Base-by-base conservation (phyloP, 1,140 invertebrate species). In the Argopecten irradians region DNA sequence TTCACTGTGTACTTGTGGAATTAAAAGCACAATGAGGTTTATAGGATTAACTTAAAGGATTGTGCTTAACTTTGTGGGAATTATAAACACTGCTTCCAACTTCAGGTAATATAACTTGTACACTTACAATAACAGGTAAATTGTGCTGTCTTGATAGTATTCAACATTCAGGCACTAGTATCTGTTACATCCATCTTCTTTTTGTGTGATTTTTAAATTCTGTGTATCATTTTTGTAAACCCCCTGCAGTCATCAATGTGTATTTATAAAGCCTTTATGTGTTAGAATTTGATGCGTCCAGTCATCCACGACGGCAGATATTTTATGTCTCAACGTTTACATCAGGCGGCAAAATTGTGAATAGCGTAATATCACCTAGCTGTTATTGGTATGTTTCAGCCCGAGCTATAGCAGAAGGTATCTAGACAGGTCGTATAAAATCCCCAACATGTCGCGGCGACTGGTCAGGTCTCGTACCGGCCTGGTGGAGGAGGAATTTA, bases 361-460 rank as follows among this genome's bases (percentile, higher is more conserved):
- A 71, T 71, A 71, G 28, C 22, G 13, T 39, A n/a, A n/a, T 39
- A 39, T 8, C 13, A 71, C 5, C 55, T n/a, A 71, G 55, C 8
- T 71, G 7, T n/a, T 46, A 46, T 46, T 46, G 43, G 55, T 71
- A 71, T 46, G 19, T 43, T 89, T 43, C 86, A 92, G 91, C 71
- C 90, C 88, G 22, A 91, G 89, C 39, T 92, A 92, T 88, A 89
- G 91, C 71, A 89, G 90, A 34, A 88, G 90, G 55, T 85, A 88
- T 32, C 87, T 85, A 55, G 82, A 84, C 22, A 36, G 91, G 41
- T 39, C 55, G 3, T 91, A 92, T 86, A 89, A 91, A 28, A 93
- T 89, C 36, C 92, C 92, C 46, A 93, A 93, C 85, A 91, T 93
- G 91, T 92, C 92, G 36, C 88, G 92, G 7, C 46, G 88, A 33